A percentile compares a stretch with the other conserved stretches of the same genome.
phyloP scores from a whole-genome alignment of 2,888 invertebrate genomes.

The Trissoscelio sp. region DNA sequence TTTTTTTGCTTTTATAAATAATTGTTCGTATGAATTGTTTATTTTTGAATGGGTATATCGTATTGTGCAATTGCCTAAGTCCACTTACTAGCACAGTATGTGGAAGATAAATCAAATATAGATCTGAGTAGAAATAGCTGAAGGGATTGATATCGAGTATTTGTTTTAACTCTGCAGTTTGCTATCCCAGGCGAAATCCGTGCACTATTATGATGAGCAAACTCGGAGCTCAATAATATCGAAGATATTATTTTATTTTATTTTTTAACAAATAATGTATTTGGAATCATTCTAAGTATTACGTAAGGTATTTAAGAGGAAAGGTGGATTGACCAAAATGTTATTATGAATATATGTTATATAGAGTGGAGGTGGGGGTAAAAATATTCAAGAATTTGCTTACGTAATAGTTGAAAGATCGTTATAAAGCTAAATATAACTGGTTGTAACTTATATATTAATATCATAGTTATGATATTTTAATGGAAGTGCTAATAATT shows the following conservation, averaged over 20 bases:
- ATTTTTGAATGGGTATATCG: background rate
- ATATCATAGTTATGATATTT: too few species aligned
- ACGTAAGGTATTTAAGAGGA: too few species aligned
- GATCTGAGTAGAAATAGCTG: conserved; percentile 42
- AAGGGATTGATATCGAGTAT: conserved; percentile 51
- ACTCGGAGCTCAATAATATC: conserved; percentile 25
- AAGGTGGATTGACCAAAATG: too few species aligned
- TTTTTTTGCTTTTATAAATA: conserved; percentile 12
- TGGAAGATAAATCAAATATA: conserved; percentile 38
- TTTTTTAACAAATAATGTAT: too few species aligned
- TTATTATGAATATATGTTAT: too few species aligned
- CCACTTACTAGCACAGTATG: conserved; percentile 7
- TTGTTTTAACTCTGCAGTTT: conserved; percentile 55
- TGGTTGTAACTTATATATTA: too few species aligned
- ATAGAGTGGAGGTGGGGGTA: too few species aligned
- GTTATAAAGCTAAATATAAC: too few species aligned
- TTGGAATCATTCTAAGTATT: too few species aligned
- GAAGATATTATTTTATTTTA: background rate
- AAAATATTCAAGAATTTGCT: too few species aligned
- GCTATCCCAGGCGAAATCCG: conserved; percentile 25
- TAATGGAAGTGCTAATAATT: too few species aligned
- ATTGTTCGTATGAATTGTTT: background rate
- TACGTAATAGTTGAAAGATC: too few species aligned
- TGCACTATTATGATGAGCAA: conserved; percentile 31
- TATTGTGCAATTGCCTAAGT: conserved; percentile 1